Evolutionary conservation across 2,113 vertebrate genomes (phyloP).

Genomic region (Panthera tigris): DNA sequence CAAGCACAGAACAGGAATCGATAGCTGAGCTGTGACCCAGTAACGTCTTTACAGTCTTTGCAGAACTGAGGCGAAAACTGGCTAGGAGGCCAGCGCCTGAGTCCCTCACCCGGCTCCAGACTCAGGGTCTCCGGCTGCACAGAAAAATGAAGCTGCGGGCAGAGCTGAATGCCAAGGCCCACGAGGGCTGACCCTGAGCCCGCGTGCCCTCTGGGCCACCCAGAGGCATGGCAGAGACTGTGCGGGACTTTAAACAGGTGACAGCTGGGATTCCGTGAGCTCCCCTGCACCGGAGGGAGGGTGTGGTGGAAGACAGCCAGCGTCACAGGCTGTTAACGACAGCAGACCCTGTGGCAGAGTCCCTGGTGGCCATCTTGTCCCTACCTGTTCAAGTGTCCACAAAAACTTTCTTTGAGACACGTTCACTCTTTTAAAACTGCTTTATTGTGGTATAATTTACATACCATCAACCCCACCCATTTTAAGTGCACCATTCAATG

Average conservation of each 20-base stretch:
- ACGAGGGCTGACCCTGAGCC: not conserved
- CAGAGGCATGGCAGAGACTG: not conserved
- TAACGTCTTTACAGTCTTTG: not conserved
- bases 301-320: not conserved
- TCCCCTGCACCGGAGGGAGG: accelerated
- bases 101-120: not conserved
- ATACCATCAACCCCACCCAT: not conserved
- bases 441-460: not conserved
- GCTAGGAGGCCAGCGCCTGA: accelerated
- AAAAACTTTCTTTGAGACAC: not conserved
- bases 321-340: accelerated
- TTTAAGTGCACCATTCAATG: not conserved
- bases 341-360: accelerated
- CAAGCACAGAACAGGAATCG: not conserved
- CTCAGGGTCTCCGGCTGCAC: not conserved
- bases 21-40: not conserved
- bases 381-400: not conserved
- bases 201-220: not conserved
- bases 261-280: accelerated
- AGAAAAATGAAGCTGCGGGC: not conserved
- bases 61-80: not conserved
- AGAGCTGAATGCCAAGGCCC: not conserved
- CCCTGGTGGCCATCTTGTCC: not conserved
- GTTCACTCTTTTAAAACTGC: not conserved
- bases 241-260: accelerated